Percentiles rank a stretch among this genome's conserved stretches.
These are phyloP conservation scores for Ptychoptera albimana DNA, from an alignment of 2,888 invertebrate species.

Conservation along the genomic window DNA sequence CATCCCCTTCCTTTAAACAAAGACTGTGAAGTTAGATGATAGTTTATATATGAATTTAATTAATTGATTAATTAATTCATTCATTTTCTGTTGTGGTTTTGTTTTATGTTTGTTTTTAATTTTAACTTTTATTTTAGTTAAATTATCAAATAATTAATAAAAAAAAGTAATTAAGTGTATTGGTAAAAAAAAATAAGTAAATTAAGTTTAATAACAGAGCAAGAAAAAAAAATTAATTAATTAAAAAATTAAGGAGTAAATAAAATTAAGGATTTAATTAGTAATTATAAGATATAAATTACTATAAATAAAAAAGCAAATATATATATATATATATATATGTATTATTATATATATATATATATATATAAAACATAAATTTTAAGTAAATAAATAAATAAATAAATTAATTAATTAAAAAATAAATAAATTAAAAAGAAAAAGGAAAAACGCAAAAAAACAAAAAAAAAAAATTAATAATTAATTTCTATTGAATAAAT, in stretches of 20 bases:
- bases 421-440: neutral
- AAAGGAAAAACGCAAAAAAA: neutral
- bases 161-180: no score
- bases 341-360: slow-evolving; percentile 2
- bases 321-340: slow-evolving; percentile 1
- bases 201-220: no score
- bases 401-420: neutral
- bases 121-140: no score
- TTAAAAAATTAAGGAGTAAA: neutral
- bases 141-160: no score
- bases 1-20: slow-evolving; percentile 46
- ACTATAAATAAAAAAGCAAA: slow-evolving; percentile 1
- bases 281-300: neutral
- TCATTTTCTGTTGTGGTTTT: no score
- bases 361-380: neutral
- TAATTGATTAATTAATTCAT: no score
- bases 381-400: neutral
- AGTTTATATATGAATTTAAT: slow-evolving; percentile 20
- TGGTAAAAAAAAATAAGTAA: no score
- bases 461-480: no score
- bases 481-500: no score
- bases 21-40: slow-evolving; percentile 84
- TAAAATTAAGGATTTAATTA: neutral
- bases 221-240: no score
- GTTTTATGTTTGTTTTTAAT: no score